Conservation (phyloP, 2,888 invertebrate genomes). For the Glyphotaelius pellucidus region DNA sequence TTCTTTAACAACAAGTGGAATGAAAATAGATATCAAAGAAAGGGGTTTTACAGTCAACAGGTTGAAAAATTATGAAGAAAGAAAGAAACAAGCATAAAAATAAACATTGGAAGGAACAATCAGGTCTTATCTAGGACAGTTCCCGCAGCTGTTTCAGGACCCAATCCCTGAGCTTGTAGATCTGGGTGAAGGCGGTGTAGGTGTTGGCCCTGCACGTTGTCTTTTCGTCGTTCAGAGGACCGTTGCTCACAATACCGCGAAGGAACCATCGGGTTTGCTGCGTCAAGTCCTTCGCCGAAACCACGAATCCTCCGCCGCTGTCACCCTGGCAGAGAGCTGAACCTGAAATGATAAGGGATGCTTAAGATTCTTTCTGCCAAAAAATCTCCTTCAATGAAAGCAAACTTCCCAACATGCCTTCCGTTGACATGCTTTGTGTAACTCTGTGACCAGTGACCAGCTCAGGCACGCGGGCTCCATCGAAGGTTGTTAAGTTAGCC, state of each 20-base stretch:
- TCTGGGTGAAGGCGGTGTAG: slow-evolving; percentile 49
- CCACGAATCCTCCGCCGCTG: slow-evolving; percentile 46
- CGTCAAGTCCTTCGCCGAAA: background rate
- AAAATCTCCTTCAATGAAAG: too few relatives aligned
- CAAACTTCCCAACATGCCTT: too few relatives aligned
- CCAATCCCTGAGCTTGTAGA: slow-evolving; percentile 45
- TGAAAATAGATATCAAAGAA: too few relatives aligned
- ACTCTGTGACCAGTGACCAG: background rate
- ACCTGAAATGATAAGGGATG: background rate
- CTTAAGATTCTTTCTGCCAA: too few relatives aligned
- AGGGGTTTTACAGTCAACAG: too few relatives aligned
- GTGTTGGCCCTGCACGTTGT: slow-evolving; percentile 9
- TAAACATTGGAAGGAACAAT: too few relatives aligned
- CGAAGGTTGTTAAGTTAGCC: too few relatives aligned
- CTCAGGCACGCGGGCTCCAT: too few relatives aligned
- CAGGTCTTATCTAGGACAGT: background rate
- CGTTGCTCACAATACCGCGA: slow-evolving; percentile 46
- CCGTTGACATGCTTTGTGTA: background rate
- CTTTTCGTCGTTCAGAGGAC: slow-evolving; percentile 10
- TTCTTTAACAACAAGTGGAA: too few relatives aligned
- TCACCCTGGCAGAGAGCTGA: slow-evolving; percentile 18
- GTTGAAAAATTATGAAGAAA: too few relatives aligned
- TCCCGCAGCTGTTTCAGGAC: background rate
- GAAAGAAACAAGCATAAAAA: too few relatives aligned
- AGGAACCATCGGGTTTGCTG: slow-evolving; percentile 35